A percentile compares a stretch with the other conserved stretches of the same genome.
These are phyloP conservation scores for Tringa solitaria DNA, from an alignment of 2,113 vertebrate species.

Conservation along the genomic window DNA sequence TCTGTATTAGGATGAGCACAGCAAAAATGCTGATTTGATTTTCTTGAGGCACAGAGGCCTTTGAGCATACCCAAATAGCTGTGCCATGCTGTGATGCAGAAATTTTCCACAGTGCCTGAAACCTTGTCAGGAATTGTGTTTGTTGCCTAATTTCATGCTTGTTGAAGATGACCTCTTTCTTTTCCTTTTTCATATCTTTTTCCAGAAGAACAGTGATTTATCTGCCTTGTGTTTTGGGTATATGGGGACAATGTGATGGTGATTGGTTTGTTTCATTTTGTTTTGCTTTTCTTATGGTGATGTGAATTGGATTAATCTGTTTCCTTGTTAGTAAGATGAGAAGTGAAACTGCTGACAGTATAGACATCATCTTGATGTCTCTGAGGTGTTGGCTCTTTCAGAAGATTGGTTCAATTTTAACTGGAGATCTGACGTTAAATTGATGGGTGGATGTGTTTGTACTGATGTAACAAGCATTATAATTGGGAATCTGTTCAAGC, in stretches of 20 bases:
- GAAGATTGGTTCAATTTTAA: not conserved
- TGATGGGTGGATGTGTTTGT: not conserved
- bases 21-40: not conserved
- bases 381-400: not conserved
- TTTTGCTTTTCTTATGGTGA: not conserved
- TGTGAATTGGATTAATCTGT: not conserved
- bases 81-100: not conserved
- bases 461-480: not conserved
- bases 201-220: not conserved
- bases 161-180: not conserved
- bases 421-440: not conserved
- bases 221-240: not conserved
- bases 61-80: not conserved
- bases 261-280: not conserved
- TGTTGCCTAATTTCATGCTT: not conserved
- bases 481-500: not conserved
- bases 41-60: not conserved
- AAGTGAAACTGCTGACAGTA: not conserved
- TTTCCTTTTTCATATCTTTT: not conserved
- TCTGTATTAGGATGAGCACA: not conserved
- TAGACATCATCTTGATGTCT: not conserved
- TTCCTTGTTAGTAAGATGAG: not conserved
- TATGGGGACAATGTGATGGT: not conserved
- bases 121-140: not conserved
- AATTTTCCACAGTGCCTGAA: not conserved